Percentiles rank a stretch among this genome's conserved stretches.
phyloP scores from a whole-genome alignment of 2,113 vertebrate genomes.

The Tamias sibiricus region DNA sequence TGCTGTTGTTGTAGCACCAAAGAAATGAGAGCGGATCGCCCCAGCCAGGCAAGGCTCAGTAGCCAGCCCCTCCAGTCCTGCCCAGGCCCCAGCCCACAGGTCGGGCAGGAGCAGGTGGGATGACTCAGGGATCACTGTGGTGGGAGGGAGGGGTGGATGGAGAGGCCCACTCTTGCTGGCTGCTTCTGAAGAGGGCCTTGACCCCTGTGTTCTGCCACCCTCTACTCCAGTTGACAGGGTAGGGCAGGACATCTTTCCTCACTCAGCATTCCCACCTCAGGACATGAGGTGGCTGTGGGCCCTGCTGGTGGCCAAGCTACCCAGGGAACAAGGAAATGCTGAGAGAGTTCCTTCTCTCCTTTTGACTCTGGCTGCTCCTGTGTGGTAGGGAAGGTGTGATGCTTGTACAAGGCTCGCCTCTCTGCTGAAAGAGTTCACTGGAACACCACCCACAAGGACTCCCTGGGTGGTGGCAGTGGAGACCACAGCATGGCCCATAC shows the following conservation, averaged over 20 bases:
- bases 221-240: neutral
- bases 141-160: neutral
- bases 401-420: neutral
- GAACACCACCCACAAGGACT: neutral
- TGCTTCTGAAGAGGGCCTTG: neutral
- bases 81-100: neutral
- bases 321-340: neutral
- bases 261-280: neutral
- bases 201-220: neutral
- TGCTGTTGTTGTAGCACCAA: conserved; percentile 85
- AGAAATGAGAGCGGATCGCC: conserved; percentile 81
- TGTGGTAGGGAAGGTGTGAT: neutral
- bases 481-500: rapidly evolving
- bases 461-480: rapidly evolving
- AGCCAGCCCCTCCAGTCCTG: neutral
- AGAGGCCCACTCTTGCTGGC: neutral
- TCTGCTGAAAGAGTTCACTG: neutral
- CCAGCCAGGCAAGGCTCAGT: conserved; percentile 73
- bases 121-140: conserved; percentile 67
- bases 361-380: neutral
- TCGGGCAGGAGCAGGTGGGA: neutral
- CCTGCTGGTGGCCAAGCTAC: neutral
- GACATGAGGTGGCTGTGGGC: neutral
- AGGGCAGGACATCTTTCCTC: neutral
- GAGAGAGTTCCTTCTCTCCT: neutral